Base-by-base conservation (phyloP, 35 echinoderm and acorn worm genomes). In the Stichopus chloronotus region DNA sequence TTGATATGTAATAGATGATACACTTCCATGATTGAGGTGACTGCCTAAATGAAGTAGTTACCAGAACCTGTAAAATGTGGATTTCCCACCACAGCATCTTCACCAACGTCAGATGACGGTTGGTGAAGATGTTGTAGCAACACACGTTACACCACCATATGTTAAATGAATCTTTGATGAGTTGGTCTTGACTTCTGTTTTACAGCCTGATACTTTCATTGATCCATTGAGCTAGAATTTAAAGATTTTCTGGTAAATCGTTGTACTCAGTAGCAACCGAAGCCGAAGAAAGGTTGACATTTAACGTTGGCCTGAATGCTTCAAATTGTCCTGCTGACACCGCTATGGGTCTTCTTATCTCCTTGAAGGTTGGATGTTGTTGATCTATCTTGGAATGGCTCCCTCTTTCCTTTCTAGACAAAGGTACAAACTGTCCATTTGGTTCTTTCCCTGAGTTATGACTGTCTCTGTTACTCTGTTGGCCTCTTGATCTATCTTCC, bases 221-320 rank as follows among this genome's bases (percentile, higher is more conserved):
- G 30, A 43, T 43, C 30, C 30, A 43, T 43, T 3, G 30, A 43
- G 30, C 30, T 30, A 58, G 61, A 63, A 22, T 55, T 88, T 30
- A 30, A 11, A 89, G 58, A 12, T 74, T 89, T 11, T 89, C 60
- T 12, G 87, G 87, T 54, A 89, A 56, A 89, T 89, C 87, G 30
- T 89, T 65, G 71, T 89, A 89, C 87, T 89, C 87, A 25, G 87
- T 89, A 0, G 52, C 71, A 6, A 89, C 87, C 8, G 87, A 89
- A 22, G 87, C n/a, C 8, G 87, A 21, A 54, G 87, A 89, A 19
- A 89, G 87, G 24, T 89, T 74, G 12, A 89, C 87, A 17, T 21
- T 63, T 89, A 61, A 74, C 20, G 21, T 89, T 19, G 87, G 87
- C n/a, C 13, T 89, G 6, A 61, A 59, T 71, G 87, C 20, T 11